phyloP scores from a whole-genome alignment of 2,888 invertebrate genomes.

The Cerastis rubricosa region DNA sequence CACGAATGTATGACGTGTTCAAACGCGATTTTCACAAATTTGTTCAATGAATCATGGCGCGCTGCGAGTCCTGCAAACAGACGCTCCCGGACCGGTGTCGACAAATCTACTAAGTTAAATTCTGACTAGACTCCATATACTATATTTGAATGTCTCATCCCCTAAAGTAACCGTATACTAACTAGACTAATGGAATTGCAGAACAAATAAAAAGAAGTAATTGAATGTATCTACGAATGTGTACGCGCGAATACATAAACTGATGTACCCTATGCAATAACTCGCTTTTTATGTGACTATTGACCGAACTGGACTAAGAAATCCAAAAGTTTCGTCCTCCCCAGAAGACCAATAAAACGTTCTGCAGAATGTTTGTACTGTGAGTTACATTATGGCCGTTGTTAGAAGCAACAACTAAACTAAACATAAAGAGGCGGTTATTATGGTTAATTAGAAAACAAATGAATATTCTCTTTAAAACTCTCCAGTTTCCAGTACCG shows the following conservation, averaged over 20 bases:
- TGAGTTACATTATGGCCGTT: slow-evolving; percentile 59
- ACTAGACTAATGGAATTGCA: slow-evolving; percentile 53
- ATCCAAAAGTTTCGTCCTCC: slow-evolving; percentile 69
- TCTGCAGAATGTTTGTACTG: slow-evolving; percentile 64
- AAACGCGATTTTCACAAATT: slow-evolving; percentile 79
- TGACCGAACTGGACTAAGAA: slow-evolving; percentile 69
- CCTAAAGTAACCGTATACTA: slow-evolving; percentile 44
- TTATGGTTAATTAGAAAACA: slow-evolving; percentile 49
- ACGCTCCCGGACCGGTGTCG: slow-evolving; percentile 64
- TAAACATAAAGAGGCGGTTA: slow-evolving; percentile 51
- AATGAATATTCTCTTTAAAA: slow-evolving; percentile 34
- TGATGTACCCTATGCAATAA: slow-evolving; percentile 63
- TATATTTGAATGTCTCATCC: slow-evolving; percentile 40
- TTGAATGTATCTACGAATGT: slow-evolving; percentile 45
- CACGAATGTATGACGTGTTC: slow-evolving; percentile 74
- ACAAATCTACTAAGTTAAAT: slow-evolving; percentile 70
- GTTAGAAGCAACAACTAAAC: slow-evolving; percentile 58
- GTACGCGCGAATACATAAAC: slow-evolving; percentile 56
- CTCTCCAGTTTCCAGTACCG: slow-evolving; percentile 21
- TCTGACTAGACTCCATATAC: slow-evolving; percentile 53
- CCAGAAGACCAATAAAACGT: slow-evolving; percentile 71
- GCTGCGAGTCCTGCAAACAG: slow-evolving; percentile 72
- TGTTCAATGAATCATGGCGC: slow-evolving; percentile 79
- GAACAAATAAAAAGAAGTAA: slow-evolving; percentile 56
- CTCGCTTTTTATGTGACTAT: slow-evolving; percentile 69